Evolutionary conservation across 2,797 vertebrate genomes (phyloP).

Genomic region (Chiloscyllium punctatum): DNA sequence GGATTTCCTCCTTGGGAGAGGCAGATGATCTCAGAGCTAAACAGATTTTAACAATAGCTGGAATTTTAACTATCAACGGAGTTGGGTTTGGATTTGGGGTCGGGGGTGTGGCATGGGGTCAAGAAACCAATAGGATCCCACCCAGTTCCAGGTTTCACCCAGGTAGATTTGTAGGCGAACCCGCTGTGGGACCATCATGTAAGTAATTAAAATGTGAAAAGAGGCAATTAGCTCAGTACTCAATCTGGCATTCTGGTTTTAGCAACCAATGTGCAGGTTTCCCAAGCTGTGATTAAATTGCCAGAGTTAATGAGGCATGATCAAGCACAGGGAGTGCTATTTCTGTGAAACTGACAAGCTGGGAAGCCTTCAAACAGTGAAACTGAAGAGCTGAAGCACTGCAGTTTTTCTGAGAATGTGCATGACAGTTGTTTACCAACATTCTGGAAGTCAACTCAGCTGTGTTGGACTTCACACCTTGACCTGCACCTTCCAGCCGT

Average conservation of each 20-base stretch:
- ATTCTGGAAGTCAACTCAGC: too few species aligned
- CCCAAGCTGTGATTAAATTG: too few species aligned
- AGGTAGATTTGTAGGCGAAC: background rate
- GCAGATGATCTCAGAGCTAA: background rate
- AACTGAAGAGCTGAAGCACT: too few species aligned
- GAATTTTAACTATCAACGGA: background rate
- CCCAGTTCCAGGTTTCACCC: background rate
- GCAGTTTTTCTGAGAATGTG: too few species aligned
- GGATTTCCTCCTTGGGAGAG: background rate
- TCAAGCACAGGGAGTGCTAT: background rate
- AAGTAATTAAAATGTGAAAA: background rate
- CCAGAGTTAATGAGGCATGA: too few species aligned
- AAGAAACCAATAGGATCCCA: background rate
- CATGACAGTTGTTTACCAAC: too few species aligned
- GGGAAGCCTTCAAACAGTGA: background rate
- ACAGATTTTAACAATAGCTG: background rate
- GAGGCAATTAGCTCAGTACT: too few species aligned
- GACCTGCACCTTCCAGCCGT: too few species aligned
- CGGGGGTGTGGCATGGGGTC: background rate
- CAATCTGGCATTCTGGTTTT: too few species aligned
- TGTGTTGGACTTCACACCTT: too few species aligned
- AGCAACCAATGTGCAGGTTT: too few species aligned
- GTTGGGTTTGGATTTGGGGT: background rate
- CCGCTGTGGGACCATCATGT: background rate
- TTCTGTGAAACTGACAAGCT: background rate